Evolutionary conservation across 2,113 vertebrate genomes (phyloP).

Genomic region (Marcusenius ussheri): DNA sequence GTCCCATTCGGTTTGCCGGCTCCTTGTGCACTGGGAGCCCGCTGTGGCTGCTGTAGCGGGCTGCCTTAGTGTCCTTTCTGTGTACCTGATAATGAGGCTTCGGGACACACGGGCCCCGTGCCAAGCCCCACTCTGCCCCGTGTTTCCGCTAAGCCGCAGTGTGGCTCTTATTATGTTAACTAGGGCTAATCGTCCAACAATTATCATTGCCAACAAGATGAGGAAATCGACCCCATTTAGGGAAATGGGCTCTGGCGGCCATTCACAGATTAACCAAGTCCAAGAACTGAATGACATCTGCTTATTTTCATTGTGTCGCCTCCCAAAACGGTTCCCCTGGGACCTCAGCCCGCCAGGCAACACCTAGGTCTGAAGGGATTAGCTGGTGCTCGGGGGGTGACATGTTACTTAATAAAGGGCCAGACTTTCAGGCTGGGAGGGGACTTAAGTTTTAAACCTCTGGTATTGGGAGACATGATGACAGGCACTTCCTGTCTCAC

Average conservation of each 20-base stretch:
- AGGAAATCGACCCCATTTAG: conserved; percentile 48
- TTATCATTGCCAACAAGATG: conserved; percentile 39
- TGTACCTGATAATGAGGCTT: conserved; percentile 24
- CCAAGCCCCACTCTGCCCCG: conserved; percentile 27
- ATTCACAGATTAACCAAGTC: neutral
- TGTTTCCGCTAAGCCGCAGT: conserved; percentile 37
- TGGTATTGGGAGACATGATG: neutral
- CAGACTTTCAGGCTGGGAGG: neutral
- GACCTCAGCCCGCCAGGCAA: neutral
- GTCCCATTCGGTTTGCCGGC: neutral
- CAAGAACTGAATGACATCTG: neutral
- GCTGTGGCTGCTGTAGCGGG: neutral
- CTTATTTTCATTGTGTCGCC: neutral
- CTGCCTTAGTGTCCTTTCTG: neutral
- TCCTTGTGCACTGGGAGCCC: neutral
- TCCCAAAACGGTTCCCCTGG: neutral
- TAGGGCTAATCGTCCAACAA: conserved; percentile 45
- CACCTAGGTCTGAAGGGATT: neutral
- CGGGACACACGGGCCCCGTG: neutral
- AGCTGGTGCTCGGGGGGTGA: neutral
- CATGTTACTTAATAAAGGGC: neutral
- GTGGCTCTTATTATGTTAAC: conserved; percentile 49
- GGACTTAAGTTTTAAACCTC: neutral
- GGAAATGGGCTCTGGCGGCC: neutral
- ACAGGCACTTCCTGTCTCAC: neutral